Percentiles rank a stretch among this genome's conserved stretches.
Conservation (phyloP, 1,140 invertebrate species). For the Sipha flava region DNA sequence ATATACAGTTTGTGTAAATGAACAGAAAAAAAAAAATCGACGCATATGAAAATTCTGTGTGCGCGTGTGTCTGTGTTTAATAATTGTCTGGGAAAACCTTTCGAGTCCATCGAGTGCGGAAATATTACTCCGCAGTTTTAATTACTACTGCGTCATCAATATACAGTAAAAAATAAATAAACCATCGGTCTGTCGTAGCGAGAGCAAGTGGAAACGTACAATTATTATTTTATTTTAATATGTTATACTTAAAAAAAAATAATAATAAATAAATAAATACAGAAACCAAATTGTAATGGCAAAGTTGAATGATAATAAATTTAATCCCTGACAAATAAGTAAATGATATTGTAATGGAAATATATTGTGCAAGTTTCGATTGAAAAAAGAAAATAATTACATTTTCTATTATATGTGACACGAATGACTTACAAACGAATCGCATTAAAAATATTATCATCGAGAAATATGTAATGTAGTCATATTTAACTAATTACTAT, state of each 20-base stretch:
- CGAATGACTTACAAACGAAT: no score
- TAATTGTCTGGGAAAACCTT: constrained; percentile 24
- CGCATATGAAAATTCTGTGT: not conserved
- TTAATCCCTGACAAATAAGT: not conserved
- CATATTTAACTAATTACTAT: no score
- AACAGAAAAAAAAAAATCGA: not conserved
- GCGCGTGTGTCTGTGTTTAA: not conserved
- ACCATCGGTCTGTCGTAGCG: not conserved
- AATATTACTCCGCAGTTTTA: constrained; percentile 28
- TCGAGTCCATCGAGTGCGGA: constrained; percentile 19
- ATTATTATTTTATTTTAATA: not conserved
- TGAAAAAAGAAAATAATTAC: not conserved
- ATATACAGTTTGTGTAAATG: not conserved
- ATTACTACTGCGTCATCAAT: constrained; percentile 24
- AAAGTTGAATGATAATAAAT: not conserved
- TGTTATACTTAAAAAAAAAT: not conserved
- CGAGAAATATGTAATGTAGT: no score
- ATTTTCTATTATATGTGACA: no score
- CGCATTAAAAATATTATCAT: no score
- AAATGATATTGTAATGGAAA: no score
- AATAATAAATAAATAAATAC: no score
- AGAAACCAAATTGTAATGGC: not conserved
- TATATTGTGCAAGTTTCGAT: no score
- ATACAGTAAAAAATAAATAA: constrained; percentile 22
- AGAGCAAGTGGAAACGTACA: not conserved